These are phyloP conservation scores for Catharus minimus DNA, from an alignment of 2,113 vertebrate species.

Conservation along the genomic window DNA sequence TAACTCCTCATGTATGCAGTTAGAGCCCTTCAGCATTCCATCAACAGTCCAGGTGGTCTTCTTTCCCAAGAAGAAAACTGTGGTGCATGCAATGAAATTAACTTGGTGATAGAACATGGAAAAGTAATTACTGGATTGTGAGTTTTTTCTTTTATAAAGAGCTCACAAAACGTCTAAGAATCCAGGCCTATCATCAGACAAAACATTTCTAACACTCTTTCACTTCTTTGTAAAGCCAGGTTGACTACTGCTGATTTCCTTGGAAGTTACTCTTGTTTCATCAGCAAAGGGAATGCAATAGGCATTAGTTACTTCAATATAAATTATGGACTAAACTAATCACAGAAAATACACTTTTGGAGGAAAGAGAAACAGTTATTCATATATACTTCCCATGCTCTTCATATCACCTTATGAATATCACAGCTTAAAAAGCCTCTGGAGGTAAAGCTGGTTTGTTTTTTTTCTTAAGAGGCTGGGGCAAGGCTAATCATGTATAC, in stretches of 20 bases:
- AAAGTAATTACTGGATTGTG: not conserved
- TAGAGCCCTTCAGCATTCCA: not conserved
- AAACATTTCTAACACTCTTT: not conserved
- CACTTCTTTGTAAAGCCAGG: not conserved
- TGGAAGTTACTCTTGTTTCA: not conserved
- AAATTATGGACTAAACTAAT: not conserved
- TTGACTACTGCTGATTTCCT: not conserved
- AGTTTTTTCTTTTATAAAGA: not conserved
- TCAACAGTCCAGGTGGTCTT: not conserved
- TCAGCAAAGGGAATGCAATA: not conserved
- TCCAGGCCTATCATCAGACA: not conserved
- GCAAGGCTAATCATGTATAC: not conserved
- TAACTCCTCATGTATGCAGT: not conserved
- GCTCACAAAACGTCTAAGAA: not conserved
- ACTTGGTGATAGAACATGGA: not conserved
- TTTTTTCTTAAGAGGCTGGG: not conserved
- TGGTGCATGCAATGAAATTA: not conserved
- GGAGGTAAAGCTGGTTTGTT: not conserved
- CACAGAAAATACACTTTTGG: not conserved
- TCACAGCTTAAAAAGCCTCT: not conserved
- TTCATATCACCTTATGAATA: not conserved
- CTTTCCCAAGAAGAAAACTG: not conserved
- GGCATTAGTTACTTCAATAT: not conserved
- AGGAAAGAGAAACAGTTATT: not conserved
- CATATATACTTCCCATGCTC: fast-evolving